Percentiles rank a stretch among this genome's conserved stretches.
Conservation (phyloP, 2,888 invertebrate genomes). For the Thumatha senex region DNA sequence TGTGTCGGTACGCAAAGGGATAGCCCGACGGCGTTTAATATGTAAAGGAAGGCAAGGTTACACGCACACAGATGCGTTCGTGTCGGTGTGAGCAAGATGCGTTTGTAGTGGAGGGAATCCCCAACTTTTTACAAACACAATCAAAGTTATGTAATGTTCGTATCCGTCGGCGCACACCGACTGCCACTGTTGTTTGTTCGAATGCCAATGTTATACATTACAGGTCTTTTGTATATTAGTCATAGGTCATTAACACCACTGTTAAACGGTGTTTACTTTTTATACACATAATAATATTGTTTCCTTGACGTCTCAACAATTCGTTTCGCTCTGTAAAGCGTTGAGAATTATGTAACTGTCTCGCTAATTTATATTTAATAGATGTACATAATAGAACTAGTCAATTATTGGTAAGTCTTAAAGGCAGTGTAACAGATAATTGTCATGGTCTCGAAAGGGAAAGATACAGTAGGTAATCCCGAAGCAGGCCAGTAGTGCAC, state of each 20-base stretch:
- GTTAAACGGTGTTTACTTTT: conserved; percentile 69
- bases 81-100: conserved; percentile 67
- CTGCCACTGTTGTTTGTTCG: conserved; percentile 75
- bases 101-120: conserved; percentile 81
- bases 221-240: conserved; percentile 72
- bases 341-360: conserved; percentile 11
- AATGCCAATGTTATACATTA: conserved; percentile 79
- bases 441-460: neutral
- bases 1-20: conserved; percentile 81
- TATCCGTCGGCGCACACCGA: conserved; percentile 71
- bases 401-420: neutral
- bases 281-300: conserved; percentile 61
- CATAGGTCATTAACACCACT: conserved; percentile 77
- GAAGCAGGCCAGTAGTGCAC: too few species aligned
- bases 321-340: conserved; percentile 32
- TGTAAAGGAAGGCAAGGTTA: conserved; percentile 83
- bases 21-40: conserved; percentile 81
- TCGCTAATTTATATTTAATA: conserved; percentile 1
- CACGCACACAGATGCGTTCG: conserved; percentile 68
- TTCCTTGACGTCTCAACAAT: conserved; percentile 50
- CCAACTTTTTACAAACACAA: conserved; percentile 84
- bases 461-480: too few species aligned
- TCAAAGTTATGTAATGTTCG: conserved; percentile 83
- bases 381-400: neutral
- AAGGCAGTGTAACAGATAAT: neutral